Conservation (phyloP, 2,113 vertebrate species). For the Machaerirhynchus nigripectus region DNA sequence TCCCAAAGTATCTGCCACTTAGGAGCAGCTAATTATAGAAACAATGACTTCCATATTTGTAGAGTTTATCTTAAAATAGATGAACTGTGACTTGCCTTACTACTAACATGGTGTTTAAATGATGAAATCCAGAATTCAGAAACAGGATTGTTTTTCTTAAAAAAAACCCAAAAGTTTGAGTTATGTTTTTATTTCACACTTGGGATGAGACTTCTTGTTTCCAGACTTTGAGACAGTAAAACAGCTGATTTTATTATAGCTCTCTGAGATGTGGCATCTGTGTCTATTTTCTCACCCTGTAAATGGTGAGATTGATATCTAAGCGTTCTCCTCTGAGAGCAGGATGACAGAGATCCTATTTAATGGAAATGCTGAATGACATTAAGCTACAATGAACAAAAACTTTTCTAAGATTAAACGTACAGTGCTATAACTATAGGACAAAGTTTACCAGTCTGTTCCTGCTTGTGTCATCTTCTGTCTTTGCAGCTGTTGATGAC, state of each 20-base stretch:
- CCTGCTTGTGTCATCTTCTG: constrained; percentile 78
- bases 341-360: constrained; percentile 44
- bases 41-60: constrained; percentile 43
- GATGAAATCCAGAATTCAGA: background rate
- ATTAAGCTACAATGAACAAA: constrained; percentile 59
- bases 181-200: background rate
- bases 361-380: constrained; percentile 36
- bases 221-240: background rate
- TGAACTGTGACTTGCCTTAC: background rate
- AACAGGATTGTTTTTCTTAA: background rate
- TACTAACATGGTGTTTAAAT: background rate
- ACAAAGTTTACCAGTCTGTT: constrained; percentile 71
- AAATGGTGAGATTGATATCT: constrained; percentile 17
- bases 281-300: constrained; percentile 45
- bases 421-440: constrained; percentile 52
- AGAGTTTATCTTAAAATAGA: constrained; percentile 46
- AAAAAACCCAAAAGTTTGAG: background rate
- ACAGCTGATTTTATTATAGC: constrained; percentile 25
- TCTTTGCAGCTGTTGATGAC: constrained; percentile 82
- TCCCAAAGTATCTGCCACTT: constrained; percentile 39
- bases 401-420: constrained; percentile 63
- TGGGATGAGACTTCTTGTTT: constrained; percentile 3
- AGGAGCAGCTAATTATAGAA: constrained; percentile 49
- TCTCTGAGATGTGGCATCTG: constrained; percentile 18
- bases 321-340: background rate